Base-by-base conservation (phyloP, 1,140 invertebrate species). In the Drosophila sp. region DNA sequence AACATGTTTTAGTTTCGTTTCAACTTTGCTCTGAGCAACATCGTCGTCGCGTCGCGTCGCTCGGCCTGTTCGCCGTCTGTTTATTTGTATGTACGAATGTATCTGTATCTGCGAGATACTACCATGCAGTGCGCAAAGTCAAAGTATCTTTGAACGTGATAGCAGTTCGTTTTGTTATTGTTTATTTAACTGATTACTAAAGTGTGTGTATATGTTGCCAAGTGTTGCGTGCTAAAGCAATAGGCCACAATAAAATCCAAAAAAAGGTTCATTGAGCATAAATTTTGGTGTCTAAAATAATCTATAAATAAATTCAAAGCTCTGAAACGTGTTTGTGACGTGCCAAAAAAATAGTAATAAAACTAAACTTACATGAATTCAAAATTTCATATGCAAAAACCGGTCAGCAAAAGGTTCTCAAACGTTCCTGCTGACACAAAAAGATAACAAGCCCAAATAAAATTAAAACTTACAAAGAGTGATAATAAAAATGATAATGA, bases 221-320 rank as follows among this genome's bases (percentile, higher is more conserved):
- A 76, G 81, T 80, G 74, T 79, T 79, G 83, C 73, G 67, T 63
- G 66, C 35, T 29, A 40, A 70, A 63, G 61, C 58, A 68, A 58
- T 62, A 54, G 32, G 61, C 61, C 54, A 29, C 41, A 64, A 55
- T 11, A 64, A 76, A 60, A 77, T 56, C 50, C 25, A 65, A 41
- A 44, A 8, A 74, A 62, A 77, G 83, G 84, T 87, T 86, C 83
- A 86, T 86, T 87, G 83, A 87, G 83, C 79, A 87, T 76, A 50
- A 50, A 71, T 70, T 17, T 76, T 66, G 17, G 56, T 66, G 64
- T 69, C 69, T 74, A 64, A 32, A 65, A 66, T 17, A 17, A 61
- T 76, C 72, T 87, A 87, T 71, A 73, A 87, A 86, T 86, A 86
- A 79, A 81, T 79, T 65, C 60, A 72, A 47, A 60, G 60, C 56